Evolutionary conservation across 2,888 invertebrate genomes (phyloP).

Genomic region (Nezara viridula): DNA sequence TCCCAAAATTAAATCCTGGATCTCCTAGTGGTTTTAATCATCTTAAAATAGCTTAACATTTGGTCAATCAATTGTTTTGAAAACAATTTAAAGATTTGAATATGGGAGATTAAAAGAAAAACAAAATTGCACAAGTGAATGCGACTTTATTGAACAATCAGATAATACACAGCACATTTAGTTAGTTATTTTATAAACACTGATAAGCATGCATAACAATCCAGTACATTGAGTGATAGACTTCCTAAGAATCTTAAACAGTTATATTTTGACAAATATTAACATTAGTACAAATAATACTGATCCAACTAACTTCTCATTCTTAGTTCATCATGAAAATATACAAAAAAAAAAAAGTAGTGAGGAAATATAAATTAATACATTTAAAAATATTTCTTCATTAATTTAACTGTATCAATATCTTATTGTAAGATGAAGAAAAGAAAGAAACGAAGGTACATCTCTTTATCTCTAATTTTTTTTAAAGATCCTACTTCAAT

Average conservation of each 20-base stretch:
- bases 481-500: not conserved
- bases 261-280: not conserved
- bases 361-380: not conserved
- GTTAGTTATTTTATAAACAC: not conserved
- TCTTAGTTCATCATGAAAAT: not conserved
- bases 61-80: too few relatives aligned
- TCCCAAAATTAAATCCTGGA: too few relatives aligned
- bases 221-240: not conserved
- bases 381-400: not conserved
- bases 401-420: not conserved
- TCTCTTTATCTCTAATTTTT: not conserved
- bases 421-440: not conserved
- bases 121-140: not conserved
- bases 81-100: too few relatives aligned
- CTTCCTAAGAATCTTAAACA: not conserved
- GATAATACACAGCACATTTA: slow-evolving; percentile 1
- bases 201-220: not conserved
- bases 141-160: not conserved
- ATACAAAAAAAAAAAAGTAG: not conserved
- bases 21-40: too few relatives aligned
- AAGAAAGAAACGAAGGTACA: not conserved
- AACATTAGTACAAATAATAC: not conserved
- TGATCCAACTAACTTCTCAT: not conserved
- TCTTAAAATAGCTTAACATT: too few relatives aligned
- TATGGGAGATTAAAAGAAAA: not conserved